Base-by-base conservation (phyloP, 2,113 vertebrate genomes). In the Hippocampus mohnikei region DNA sequence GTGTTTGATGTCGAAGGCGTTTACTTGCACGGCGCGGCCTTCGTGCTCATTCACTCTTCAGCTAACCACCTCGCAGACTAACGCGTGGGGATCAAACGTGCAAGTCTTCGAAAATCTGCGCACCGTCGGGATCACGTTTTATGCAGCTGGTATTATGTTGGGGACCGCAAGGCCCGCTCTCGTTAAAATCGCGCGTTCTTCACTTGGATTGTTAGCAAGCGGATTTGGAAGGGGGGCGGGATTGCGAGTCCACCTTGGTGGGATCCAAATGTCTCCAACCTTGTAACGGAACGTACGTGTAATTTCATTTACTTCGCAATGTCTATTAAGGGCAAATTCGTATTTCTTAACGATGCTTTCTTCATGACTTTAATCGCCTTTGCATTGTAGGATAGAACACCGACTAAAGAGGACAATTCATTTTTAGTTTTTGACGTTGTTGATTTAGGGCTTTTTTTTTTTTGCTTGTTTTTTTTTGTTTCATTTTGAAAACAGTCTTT, bases 211-310 rank as follows among this genome's bases (percentile, higher is more conserved):
- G 76, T 69, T 80, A 67, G 71, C 73, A 33, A n/a, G 41, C 73
- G 74, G 80, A 37, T 83, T 90, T n/a, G 88, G 76, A 85, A 89
- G 77, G 90, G 90, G 90, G 90, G 90, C 88, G 89, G 91, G 86
- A 84, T 89, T 80, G 80, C 15, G 58, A 15, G 60, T 64, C 52
- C 53, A 52, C 27, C 71, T 75, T 66, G 27, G 69, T 50, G 6
- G 59, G 48, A 56, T 1, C 29, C 5, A 52, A 52, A 29, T 9
- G 8, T 12, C 40, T 40, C 3, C 12, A 16, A 15, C 11, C 2
- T 13, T 25, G 55, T 29, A 29, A 8, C 33, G 16, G 23, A 8
- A 33, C 25, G 25, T 33, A 27, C 2, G 8, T 60, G 25, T 9
- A 60, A 33, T 5, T 29, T 15, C 18, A 18, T 27, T 15, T 5